Evolutionary conservation across 2,113 vertebrate species (phyloP).

Genomic region (Dascyllus trimaculatus): DNA sequence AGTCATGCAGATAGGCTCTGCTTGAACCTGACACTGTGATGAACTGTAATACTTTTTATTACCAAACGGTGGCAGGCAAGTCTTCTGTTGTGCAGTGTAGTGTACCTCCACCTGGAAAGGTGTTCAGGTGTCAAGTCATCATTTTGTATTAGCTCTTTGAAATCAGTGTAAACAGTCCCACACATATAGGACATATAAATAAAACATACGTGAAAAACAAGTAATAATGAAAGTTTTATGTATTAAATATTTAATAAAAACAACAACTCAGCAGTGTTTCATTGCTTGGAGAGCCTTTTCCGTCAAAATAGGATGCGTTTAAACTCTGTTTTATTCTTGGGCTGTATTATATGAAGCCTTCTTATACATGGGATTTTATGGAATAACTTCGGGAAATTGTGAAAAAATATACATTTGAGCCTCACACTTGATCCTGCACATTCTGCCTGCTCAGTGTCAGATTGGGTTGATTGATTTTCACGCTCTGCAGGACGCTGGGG

Average conservation of each 20-base stretch:
- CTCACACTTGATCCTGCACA: neutral
- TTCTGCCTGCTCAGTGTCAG: slow-evolving; percentile 8
- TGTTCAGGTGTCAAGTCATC: slow-evolving; percentile 5
- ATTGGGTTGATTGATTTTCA: slow-evolving; percentile 54
- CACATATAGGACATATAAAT: neutral
- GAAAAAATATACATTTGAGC: neutral
- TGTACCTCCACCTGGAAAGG: slow-evolving; percentile 35
- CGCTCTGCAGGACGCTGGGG: neutral
- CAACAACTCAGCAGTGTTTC: too few species aligned
- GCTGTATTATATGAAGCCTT: too few species aligned
- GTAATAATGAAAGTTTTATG: too few species aligned
- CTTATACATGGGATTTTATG: neutral
- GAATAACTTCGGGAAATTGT: neutral
- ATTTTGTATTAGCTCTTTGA: neutral
- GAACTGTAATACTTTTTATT: slow-evolving; percentile 61
- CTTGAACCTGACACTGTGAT: neutral
- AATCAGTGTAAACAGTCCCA: slow-evolving; percentile 6
- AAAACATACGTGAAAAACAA: too few species aligned
- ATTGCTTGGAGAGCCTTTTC: too few species aligned
- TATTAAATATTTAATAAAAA: too few species aligned
- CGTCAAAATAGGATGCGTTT: too few species aligned
- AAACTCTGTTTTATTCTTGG: too few species aligned
- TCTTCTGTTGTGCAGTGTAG: slow-evolving; percentile 11
- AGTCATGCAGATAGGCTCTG: neutral
- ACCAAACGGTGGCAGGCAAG: slow-evolving; percentile 81